Evolutionary conservation across 2,888 invertebrate species (phyloP).

Genomic region (Branchipolynoe longqiensis): DNA sequence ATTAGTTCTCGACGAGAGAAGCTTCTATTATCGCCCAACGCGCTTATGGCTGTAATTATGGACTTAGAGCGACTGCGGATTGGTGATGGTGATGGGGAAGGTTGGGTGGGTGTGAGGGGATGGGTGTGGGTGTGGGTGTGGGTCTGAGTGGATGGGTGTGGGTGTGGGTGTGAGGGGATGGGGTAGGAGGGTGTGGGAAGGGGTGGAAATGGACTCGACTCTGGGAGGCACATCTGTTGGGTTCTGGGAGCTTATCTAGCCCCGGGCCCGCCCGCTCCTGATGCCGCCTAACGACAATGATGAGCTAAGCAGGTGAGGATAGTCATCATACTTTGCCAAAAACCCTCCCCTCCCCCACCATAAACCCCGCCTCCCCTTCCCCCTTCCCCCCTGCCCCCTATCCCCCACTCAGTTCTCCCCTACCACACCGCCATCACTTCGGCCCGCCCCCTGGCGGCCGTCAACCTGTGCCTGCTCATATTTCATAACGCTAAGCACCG

Average conservation of each 20-base stretch:
- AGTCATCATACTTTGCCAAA: no score
- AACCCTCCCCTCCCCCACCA: no score
- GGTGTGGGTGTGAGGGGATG: neutral
- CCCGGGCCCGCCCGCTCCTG: neutral
- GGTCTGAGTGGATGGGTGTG: neutral
- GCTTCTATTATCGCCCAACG: conserved; percentile 22
- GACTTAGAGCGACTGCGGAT: neutral
- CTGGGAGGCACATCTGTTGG: neutral
- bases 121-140: no score
- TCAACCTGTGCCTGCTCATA: no score
- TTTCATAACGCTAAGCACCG: neutral
- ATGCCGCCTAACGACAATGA: neutral
- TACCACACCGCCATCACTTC: neutral
- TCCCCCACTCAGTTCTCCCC: no score
- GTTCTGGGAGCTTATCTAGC: no score
- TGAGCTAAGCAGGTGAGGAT: neutral
- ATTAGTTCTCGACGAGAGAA: conserved; percentile 11
- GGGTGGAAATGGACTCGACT: neutral
- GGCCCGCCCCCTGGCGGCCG: no score
- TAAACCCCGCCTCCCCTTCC: neutral
- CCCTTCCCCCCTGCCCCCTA: neutral
- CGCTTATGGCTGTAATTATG: conserved; percentile 2
- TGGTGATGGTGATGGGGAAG: neutral
- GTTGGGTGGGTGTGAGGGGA: no score
- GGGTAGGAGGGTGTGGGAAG: neutral